Evolutionary conservation across 1,140 invertebrate species (phyloP), one percentile per base, ranked within the genome.

Genomic region (Listronotus oregonensis): DNA sequence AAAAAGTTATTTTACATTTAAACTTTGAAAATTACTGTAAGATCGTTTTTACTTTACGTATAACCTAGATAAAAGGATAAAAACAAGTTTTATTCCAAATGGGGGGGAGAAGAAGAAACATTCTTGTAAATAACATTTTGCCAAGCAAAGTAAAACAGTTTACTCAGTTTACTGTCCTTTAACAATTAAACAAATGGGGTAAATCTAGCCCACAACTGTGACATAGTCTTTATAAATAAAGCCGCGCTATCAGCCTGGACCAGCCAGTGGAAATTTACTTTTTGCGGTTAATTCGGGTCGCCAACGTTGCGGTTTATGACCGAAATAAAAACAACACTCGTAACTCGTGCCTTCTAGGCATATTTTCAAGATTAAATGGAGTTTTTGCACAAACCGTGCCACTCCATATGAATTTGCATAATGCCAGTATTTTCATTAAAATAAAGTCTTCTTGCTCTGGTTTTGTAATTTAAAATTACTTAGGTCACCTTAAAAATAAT

Each of bases 251-350:
- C 43, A 46, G 43, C 43, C 14, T 14, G 43, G 43, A 46, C 43
- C 43, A 46, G 43, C 43, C 43, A 18, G 14, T 46, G 43, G 43
- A 18, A 18, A 46, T 46, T 46, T 46, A 46, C 43, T 46, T 46
- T 46, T 46, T 46, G 43, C 43, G 43, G 43, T 18, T 46, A 46
- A 46, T 46, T 46, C 43, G 43, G 43, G 43, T 46, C 43, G 43
- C 14, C 43, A 18, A 17, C 17, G 14, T 46, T 15, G 43, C 43
- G 34, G 34, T 46, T 46, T 46, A 46, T 18, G 43, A 46, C 43
- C 43, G 17, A 46, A 46, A 46, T 46, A 46, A 46, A 46, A 46
- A 46, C 43, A 46, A 46, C 43, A 46, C 43, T 46, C 43, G 43
- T 46, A 46, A 46, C 14, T 46, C 17, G 14, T 18, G 43, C 43